A percentile compares a stretch with the other conserved stretches of the same genome.
Conservation (phyloP, 2,113 vertebrate species). For the Catharus bicknelli region DNA sequence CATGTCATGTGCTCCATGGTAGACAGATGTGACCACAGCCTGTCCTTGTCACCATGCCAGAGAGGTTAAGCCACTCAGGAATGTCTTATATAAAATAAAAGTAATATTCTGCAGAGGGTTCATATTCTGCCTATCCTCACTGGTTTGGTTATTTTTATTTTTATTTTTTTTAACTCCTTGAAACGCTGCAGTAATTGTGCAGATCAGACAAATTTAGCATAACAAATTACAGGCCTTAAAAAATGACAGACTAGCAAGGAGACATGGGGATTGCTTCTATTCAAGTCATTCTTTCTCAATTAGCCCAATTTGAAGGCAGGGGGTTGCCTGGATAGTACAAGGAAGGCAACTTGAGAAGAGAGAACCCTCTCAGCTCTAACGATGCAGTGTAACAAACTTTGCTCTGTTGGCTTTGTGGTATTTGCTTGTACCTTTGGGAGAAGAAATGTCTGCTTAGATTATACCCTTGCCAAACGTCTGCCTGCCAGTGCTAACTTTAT, state of each 20-base stretch:
- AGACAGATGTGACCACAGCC: background rate
- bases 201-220: constrained; percentile 35
- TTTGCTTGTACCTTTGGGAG: background rate
- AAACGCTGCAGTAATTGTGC: background rate
- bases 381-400: background rate
- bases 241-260: background rate
- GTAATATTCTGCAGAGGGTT: background rate
- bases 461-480: background rate
- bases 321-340: background rate
- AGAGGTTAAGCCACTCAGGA: background rate
- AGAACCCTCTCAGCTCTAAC: background rate
- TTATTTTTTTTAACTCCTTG: background rate
- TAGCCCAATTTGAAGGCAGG: background rate
- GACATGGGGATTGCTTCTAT: background rate
- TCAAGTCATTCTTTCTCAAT: background rate
- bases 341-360: background rate
- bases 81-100: background rate
- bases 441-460: background rate
- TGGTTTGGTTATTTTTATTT: background rate
- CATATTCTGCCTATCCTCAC: background rate
- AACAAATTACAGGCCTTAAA: constrained; percentile 6
- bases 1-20: background rate
- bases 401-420: background rate
- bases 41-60: background rate
- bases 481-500: background rate